These are phyloP conservation scores for Sinotaia quadrata DNA, from an alignment of 2,888 invertebrate genomes.

Conservation along the genomic window DNA sequence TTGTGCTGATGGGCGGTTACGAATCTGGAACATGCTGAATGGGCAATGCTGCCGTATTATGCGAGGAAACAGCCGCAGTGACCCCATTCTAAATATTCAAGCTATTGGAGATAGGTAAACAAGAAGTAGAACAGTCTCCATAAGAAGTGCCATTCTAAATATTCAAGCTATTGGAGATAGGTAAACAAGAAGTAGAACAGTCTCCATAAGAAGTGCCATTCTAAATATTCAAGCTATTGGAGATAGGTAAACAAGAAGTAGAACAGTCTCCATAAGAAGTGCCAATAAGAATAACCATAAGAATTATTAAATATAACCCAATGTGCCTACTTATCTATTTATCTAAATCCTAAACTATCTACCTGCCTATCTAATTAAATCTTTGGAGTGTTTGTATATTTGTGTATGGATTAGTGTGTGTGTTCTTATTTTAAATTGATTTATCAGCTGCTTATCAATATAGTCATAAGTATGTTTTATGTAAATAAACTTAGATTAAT, in stretches of 20 bases:
- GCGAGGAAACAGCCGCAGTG: slow-evolving; percentile 71
- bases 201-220: too few species aligned
- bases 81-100: slow-evolving; percentile 67
- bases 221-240: slow-evolving; percentile 64
- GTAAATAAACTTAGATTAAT: too few species aligned
- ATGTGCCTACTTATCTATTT: too few species aligned
- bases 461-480: too few species aligned
- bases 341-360: too few species aligned
- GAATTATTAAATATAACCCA: too few species aligned
- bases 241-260: slow-evolving; percentile 57
- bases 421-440: too few species aligned
- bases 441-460: too few species aligned
- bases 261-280: too few species aligned
- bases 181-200: slow-evolving; percentile 42
- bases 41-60: slow-evolving; percentile 72
- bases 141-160: slow-evolving; percentile 65
- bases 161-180: slow-evolving; percentile 68
- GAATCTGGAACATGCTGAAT: slow-evolving; percentile 71
- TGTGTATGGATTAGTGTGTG: too few species aligned
- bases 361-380: too few species aligned
- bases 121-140: background rate
- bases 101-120: slow-evolving; percentile 67
- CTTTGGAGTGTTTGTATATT: too few species aligned
- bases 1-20: slow-evolving; percentile 69
- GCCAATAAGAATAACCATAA: slow-evolving; percentile 66